Conservation (phyloP, 2,113 vertebrate genomes). For the Cyrtonyx montezumae region DNA sequence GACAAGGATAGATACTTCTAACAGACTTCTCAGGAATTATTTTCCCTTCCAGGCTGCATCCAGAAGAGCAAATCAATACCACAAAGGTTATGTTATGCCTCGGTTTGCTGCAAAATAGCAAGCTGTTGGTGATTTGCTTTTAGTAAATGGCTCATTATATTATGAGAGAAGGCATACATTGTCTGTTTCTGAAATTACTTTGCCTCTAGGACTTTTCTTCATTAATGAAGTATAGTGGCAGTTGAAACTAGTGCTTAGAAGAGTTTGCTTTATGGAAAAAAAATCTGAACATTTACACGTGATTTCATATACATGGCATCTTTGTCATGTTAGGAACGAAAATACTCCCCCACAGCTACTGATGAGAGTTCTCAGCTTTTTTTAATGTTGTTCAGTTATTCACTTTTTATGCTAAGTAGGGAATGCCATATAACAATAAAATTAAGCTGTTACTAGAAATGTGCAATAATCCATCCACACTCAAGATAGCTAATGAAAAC, state of each 20-base stretch:
- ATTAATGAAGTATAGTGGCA: neutral
- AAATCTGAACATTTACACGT: neutral
- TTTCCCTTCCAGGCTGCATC: neutral
- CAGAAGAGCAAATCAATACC: neutral
- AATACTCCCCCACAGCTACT: neutral
- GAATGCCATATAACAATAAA: slow-evolving; percentile 16
- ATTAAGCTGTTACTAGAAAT: slow-evolving; percentile 18
- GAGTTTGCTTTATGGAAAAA: slow-evolving; percentile 15
- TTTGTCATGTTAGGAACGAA: neutral
- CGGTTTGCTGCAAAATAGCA: neutral
- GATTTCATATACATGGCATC: slow-evolving; percentile 28
- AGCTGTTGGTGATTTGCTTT: neutral
- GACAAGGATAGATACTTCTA: neutral
- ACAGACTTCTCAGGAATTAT: neutral
- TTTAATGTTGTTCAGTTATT: neutral
- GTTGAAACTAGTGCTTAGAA: neutral
- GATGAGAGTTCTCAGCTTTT: neutral
- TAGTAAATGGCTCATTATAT: slow-evolving; percentile 18
- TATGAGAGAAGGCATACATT: neutral
- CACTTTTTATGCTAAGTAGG: slow-evolving; percentile 28
- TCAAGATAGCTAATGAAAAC: slow-evolving; percentile 10
- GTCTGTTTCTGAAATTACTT: neutral
- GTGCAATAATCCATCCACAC: neutral
- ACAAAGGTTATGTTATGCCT: neutral
- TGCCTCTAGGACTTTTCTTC: neutral